Evolutionary conservation across 2,888 invertebrate genomes (phyloP), one percentile per base, ranked within the genome.

Genomic region (Micoletzkya japonica): DNA sequence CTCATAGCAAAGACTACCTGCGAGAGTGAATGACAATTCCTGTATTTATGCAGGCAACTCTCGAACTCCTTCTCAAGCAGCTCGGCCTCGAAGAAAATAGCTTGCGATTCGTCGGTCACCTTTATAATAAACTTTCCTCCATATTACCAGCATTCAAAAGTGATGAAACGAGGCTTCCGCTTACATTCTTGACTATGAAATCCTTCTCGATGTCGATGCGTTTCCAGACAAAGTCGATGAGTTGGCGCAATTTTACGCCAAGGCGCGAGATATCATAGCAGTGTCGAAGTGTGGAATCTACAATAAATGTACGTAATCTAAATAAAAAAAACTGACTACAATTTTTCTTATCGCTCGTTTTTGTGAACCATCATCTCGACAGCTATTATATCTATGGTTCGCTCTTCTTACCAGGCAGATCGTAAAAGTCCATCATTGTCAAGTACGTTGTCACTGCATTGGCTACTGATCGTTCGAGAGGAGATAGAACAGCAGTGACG

Each of bases 191-290:
- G 3, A 74, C 75, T 44, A 78, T 74, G 76, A 76, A 78, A 28
- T 77, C 76, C 26, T 72, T 64, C 61, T 78, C 77, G 30, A 74
- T 74, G 50, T 76, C 74, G n/a, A 78, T 76, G 14, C 75, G 60
- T 61, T 74, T 71, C 78, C 78, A 78, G 4, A 77, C 75, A 71
- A 72, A 77, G 26, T 74, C 74, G 0, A 72, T 72, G 56, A 78
- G 56, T 49, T 74, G 73, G 6, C 73, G 67, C 66, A 78, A 37
- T 63, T 76, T 76, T 7, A 63, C 34, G 2, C 75, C 77, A 0
- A 76, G 68, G 4, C 78, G 66, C 0, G 75, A 74, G 3, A 78
- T 73, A 50, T 78, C 78, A 34, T 73, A 78, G 59, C 70, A 77
- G 36, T 77, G 77, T 4, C 76, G 69, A n/a, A 78, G 72, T 24